Evolutionary conservation across 2,888 invertebrate species (phyloP), one percentile per base, ranked within the genome.

Genomic region (Deilephila elpenor): DNA sequence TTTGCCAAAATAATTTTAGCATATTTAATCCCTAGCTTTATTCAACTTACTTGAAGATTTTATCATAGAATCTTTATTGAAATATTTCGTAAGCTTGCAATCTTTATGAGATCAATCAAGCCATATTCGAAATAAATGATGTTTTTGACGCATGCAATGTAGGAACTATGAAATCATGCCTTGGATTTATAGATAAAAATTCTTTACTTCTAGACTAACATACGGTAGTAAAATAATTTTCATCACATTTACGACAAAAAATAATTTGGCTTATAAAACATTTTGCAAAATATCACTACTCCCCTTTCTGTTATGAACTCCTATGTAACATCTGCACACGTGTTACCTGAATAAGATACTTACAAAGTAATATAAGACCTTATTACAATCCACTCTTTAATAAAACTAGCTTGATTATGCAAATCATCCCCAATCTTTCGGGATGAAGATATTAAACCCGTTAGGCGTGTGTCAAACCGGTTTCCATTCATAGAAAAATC

Each of bases 381-480:
- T 77, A 75, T 70, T 71, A 70, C 77, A 71, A 78, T 76, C 64
- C 70, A 59, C 75, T 71, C 59, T 77, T 82, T 81, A 81, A 86
- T 83, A 82, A 81, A 77, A 78, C 72, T 73, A 81, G 78, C 79
- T 78, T 82, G 79, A 83, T 79, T 80, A 84, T 84, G 79, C 80
- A 82, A 83, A 84, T 56, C 75, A 74, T 76, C 75, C 79, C 79
- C 76, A 72, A 62, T 74, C 71, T 75, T 71, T 64, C n/a, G 74
- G 78, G 76, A 83, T 83, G 77, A 79, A 83, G 83, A 83, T 81
- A 77, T 80, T n/a, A 81, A 73, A 71, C 71, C 59, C 74, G 67
- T 67, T 67, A 77, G 80, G 84, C 88, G 83, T 87, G 89, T 87
- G 90, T 89, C 88, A 88, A 92, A 93, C 93, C 89, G 90, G 92